Conservation (phyloP, 2,797 vertebrate genomes). For the Xyrichtys novacula region DNA sequence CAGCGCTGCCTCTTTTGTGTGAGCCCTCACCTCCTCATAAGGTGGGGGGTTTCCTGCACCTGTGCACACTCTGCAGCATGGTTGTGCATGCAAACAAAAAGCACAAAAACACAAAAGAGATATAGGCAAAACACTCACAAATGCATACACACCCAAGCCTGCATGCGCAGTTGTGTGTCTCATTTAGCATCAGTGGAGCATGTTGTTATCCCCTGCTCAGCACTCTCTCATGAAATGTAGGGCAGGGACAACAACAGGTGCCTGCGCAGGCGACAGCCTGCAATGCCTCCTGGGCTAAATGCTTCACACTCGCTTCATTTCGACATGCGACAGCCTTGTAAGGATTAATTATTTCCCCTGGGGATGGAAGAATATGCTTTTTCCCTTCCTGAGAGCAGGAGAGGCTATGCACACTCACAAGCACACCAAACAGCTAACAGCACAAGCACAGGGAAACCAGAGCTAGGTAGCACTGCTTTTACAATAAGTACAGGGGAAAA, state of each 20-base stretch:
- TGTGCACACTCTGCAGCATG: conserved; percentile 57
- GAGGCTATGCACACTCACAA: conserved; percentile 69
- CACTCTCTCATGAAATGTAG: conserved; percentile 82
- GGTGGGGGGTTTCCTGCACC: conserved; percentile 75
- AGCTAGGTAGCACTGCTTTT: conserved; percentile 41
- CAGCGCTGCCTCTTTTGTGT: conserved; percentile 59
- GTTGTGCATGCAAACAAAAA: conserved; percentile 64
- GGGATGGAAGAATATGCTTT: conserved; percentile 79
- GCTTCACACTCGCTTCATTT: conserved; percentile 86
- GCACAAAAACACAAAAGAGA: conserved; percentile 34
- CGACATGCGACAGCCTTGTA: conserved; percentile 86
- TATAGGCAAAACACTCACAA: conserved; percentile 16
- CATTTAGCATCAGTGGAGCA: conserved; percentile 81
- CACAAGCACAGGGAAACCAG: conserved; percentile 66
- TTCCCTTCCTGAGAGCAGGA: conserved; percentile 75
- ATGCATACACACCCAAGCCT: conserved; percentile 44
- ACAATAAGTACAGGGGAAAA: conserved; percentile 52
- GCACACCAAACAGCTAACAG: conserved; percentile 72
- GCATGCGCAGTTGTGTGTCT: conserved; percentile 78
- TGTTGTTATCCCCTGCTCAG: conserved; percentile 82
- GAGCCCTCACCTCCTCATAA: conserved; percentile 66
- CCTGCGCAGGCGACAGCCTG: conserved; percentile 85
- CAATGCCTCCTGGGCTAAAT: conserved; percentile 87
- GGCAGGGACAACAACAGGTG: conserved; percentile 88
- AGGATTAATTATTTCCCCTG: conserved; percentile 88